Base-by-base conservation (phyloP, 2,113 vertebrate species). In the Amphiprion percula region DNA sequence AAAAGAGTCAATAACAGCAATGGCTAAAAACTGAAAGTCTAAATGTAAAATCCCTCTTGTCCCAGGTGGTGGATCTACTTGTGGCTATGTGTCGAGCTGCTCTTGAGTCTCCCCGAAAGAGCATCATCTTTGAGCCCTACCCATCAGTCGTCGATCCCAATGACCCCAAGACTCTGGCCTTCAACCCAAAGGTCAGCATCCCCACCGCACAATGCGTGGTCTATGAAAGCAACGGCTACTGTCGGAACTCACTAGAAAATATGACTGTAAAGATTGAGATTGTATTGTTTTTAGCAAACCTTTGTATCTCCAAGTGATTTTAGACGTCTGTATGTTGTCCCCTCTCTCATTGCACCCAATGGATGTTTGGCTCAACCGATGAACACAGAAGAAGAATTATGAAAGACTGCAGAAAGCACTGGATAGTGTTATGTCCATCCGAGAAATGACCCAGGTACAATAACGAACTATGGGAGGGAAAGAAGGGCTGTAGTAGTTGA, bases 111-210 rank as follows among this genome's bases (percentile, higher is more conserved):
- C 98, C 98, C 0, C 95, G 98, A 74, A 99, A 99, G 79, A 99
- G 98, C 93, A 99, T 99, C 92, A 99, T 99, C 89, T 99, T 99
- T 4, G 98, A 99, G 94, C 98, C 98, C 74, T 99, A 99, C 78
- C 98, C 98, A 1, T 99, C 98, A 0, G 98, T 99, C 23, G 98
- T 99, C 53, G 98, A 99, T 94, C 98, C 98, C 77, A 99, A 96
- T 1, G 98, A 99, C 87, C 98, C 98, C 75, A 99, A 99, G 94
- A 99, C 98, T 7, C 95, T 99, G 71, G 98, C 98, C 90, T 99
- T 99, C 92, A 99, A 99, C 85, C 98, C 98, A 90, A 99, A 99
- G 97, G 98, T 98, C 92, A 90, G 80, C 64, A 77, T 74, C 75
- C 11, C 61, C 63, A 39, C 65, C 52, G 10, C 26, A 44, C 11